These are phyloP conservation scores for Sinelater perroti DNA, from an alignment of 2,888 invertebrate genomes.

Conservation along the genomic window DNA sequence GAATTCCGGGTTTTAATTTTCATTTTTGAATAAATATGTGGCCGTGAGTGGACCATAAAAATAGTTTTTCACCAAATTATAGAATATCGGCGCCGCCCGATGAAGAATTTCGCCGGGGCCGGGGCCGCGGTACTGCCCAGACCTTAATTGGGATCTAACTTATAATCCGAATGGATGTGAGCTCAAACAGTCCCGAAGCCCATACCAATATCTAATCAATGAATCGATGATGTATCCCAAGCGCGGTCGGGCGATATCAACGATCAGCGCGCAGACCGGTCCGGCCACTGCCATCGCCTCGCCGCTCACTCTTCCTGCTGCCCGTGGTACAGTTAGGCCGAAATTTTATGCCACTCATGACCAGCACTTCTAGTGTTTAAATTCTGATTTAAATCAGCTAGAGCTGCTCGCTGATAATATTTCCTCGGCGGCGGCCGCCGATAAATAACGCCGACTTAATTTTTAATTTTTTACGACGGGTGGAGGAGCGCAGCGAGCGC, in stretches of 20 bases:
- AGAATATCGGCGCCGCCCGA: no score
- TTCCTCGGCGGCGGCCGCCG: no score
- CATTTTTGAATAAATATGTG: no score
- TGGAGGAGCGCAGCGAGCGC: no score
- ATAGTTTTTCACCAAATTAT: no score
- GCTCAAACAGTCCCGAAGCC: conserved; percentile 51
- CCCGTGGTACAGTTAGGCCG: conserved; percentile 48
- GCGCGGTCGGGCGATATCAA: conserved; percentile 54
- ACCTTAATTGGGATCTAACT: conserved; percentile 15
- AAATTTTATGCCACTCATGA: conserved; percentile 45
- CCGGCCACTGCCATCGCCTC: conserved; percentile 49
- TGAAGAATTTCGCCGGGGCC: no score
- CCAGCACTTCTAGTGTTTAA: conserved; percentile 31
- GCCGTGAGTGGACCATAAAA: no score
- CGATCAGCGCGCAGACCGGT: conserved; percentile 55
- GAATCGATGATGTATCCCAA: conserved; percentile 59
- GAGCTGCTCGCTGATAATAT: no score
- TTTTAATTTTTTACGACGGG: no score
- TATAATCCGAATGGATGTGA: conserved; percentile 17
- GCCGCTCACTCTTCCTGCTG: conserved; percentile 42
- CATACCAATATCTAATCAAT: conserved; percentile 59
- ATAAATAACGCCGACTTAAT: no score
- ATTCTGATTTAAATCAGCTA: conserved; percentile 31
- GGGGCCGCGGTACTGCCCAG: no score
- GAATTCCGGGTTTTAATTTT: no score